A percentile compares a stretch with the other conserved stretches of the same genome.
Conservation (phyloP, 2,888 invertebrate genomes). For the Drosophila conformis region DNA sequence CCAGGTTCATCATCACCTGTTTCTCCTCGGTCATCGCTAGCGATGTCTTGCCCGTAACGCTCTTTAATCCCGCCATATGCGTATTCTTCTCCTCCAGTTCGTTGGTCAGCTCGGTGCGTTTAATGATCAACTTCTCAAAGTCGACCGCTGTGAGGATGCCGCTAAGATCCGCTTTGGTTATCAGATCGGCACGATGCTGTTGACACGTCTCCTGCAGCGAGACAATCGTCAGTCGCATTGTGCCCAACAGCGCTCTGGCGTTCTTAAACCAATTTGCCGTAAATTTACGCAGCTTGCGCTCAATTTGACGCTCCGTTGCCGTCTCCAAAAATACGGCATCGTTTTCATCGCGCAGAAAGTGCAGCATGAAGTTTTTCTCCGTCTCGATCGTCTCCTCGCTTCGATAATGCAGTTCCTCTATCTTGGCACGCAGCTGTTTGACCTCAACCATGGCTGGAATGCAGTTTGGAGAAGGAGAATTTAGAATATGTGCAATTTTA, state of each 20-base stretch:
- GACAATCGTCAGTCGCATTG: constrained; percentile 86
- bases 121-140: constrained; percentile 87
- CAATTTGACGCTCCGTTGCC: constrained; percentile 81
- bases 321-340: constrained; percentile 72
- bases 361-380: constrained; percentile 84
- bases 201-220: constrained; percentile 85
- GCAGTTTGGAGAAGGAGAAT: not conserved
- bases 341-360: constrained; percentile 73
- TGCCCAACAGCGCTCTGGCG: constrained; percentile 85
- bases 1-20: constrained; percentile 83
- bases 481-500: not conserved
- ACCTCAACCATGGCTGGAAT: constrained; percentile 73
- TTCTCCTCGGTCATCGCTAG: constrained; percentile 86
- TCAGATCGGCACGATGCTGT: constrained; percentile 81
- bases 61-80: constrained; percentile 86
- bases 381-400: constrained; percentile 85
- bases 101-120: constrained; percentile 85
- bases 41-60: constrained; percentile 86
- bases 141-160: constrained; percentile 86
- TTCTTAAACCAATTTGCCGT: constrained; percentile 86
- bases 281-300: constrained; percentile 84
- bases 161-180: constrained; percentile 86
- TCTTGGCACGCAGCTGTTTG: constrained; percentile 83
- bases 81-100: constrained; percentile 86
- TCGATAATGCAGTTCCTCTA: constrained; percentile 86